These are phyloP conservation scores for Hyperoplus immaculatus DNA, from an alignment of 2,797 vertebrate species.

Conservation along the genomic window DNA sequence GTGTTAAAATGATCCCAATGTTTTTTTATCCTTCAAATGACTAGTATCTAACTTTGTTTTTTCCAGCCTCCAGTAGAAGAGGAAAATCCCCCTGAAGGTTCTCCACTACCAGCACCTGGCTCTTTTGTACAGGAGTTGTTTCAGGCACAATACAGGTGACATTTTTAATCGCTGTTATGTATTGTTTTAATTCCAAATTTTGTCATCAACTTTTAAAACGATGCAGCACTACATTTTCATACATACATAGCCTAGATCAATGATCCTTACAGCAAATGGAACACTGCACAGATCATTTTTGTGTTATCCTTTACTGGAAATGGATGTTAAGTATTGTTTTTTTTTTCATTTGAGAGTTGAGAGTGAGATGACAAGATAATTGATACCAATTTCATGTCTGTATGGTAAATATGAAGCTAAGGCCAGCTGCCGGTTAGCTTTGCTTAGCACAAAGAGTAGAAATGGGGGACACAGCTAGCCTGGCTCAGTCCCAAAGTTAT, in stretches of 20 bases:
- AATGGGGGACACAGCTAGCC: not conserved
- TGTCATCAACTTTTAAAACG: not conserved
- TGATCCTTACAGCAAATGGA: not conserved
- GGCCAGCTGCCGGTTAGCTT: not conserved
- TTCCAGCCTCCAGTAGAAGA: slow-evolving; percentile 91
- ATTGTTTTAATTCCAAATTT: not conserved
- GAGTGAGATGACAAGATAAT: not conserved
- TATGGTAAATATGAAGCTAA: not conserved
- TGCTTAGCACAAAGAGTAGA: not conserved
- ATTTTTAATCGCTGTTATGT: not conserved
- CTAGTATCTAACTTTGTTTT: slow-evolving; percentile 14
- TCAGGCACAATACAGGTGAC: slow-evolving; percentile 98
- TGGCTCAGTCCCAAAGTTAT: not conserved
- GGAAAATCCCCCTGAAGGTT: slow-evolving; percentile 91
- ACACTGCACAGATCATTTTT: not conserved
- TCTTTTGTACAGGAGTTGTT: slow-evolving; percentile 99
- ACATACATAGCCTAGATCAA: too few relatives aligned
- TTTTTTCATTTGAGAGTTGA: not conserved
- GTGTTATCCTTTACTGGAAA: not conserved
- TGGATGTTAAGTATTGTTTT: not conserved
- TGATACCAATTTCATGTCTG: not conserved
- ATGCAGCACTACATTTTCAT: not conserved
- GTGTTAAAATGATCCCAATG: not conserved
- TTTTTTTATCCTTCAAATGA: not conserved
- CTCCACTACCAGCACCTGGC: slow-evolving; percentile 91